Evolutionary conservation across 2,113 vertebrate genomes (phyloP).

Genomic region (Cryptotis parvus): DNA sequence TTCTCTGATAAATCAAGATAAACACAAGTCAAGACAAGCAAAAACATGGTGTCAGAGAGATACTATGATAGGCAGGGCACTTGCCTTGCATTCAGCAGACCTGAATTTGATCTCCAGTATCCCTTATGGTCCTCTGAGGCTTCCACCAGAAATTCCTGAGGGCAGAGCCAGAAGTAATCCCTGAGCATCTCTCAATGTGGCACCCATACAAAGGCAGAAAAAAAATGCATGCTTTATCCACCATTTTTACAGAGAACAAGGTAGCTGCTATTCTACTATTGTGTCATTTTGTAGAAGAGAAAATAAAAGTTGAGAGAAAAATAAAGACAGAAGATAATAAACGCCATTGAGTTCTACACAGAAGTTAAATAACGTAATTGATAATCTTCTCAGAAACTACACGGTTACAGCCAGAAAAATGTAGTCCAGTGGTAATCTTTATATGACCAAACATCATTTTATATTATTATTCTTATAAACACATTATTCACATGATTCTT

Average conservation of each 20-base stretch:
- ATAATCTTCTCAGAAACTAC: slow-evolving; percentile 30
- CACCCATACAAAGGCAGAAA: no score
- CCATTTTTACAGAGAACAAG: neutral
- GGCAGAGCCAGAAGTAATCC: no score
- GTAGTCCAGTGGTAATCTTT: slow-evolving; percentile 20
- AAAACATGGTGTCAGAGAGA: no score
- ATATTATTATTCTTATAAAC: neutral
- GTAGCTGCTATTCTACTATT: neutral
- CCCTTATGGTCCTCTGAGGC: no score
- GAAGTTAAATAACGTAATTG: neutral
- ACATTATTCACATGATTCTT: neutral
- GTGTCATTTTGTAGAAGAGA: neutral
- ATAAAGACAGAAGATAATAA: neutral
- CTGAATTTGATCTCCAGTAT: no score
- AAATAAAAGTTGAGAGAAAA: slow-evolving; percentile 4
- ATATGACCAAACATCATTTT: neutral
- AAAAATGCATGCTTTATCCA: neutral
- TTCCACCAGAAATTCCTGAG: no score
- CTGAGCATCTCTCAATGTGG: no score
- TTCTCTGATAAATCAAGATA: neutral
- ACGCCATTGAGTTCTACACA: neutral
- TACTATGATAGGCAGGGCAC: no score
- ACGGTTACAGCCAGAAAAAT: neutral
- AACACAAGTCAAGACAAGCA: no score
- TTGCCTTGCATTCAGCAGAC: no score